These are phyloP conservation scores for Gambusia affinis DNA, from an alignment of 2,113 vertebrate species.

Conservation along the genomic window DNA sequence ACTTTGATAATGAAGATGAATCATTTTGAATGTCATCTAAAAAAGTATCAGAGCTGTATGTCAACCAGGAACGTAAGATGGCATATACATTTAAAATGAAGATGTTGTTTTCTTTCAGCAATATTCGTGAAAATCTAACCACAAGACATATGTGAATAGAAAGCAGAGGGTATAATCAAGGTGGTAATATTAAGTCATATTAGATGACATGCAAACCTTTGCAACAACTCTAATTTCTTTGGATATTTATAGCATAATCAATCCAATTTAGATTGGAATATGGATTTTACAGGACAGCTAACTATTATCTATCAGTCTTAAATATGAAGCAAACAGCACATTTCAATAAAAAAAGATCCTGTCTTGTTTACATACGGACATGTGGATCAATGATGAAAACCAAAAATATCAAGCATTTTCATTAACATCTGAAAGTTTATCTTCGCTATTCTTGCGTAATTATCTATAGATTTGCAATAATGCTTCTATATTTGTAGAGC, in stretches of 20 bases:
- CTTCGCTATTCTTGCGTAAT: not conserved
- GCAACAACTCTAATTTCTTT: conserved; percentile 15
- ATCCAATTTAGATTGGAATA: conserved; percentile 26
- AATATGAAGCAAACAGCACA: conserved; percentile 21
- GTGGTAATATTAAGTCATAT: conserved; percentile 16
- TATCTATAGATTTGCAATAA: not conserved
- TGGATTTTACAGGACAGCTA: conserved; percentile 40
- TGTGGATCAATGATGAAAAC: conserved; percentile 26
- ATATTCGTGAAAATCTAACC: conserved; percentile 4
- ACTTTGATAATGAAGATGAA: conserved; percentile 22
- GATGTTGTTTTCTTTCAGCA: not conserved
- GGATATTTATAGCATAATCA: conserved; percentile 30
- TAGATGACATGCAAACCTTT: conserved; percentile 27
- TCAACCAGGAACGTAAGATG: conserved; percentile 15
- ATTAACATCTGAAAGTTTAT: not conserved
- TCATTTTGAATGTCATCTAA: conserved; percentile 31
- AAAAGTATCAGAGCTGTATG: conserved; percentile 23
- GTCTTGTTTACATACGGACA: not conserved
- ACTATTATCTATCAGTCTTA: conserved; percentile 33
- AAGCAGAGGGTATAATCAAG: not conserved
- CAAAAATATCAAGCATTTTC: not conserved
- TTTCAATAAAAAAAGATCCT: conserved; percentile 21
- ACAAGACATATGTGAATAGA: not conserved
- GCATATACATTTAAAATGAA: not conserved
- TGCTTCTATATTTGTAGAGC: not conserved